A percentile compares a stretch with the other conserved stretches of the same genome.
Evolutionary conservation across 2,797 vertebrate species (phyloP).

Genomic region (Microctenopoma steveboyesi): DNA sequence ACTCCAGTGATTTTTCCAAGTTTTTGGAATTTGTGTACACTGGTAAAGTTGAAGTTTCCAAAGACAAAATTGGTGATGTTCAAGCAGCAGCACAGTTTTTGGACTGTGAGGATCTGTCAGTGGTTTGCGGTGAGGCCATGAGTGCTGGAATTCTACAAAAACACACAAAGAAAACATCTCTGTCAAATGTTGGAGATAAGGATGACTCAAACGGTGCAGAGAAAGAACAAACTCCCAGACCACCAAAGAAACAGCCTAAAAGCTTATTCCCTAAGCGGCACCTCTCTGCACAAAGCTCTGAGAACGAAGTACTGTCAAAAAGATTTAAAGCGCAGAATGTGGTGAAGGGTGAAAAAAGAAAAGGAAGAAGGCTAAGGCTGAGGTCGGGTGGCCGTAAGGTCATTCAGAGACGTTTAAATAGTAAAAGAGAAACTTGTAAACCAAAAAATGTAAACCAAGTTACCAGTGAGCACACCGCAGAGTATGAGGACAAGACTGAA

Average conservation of each 20-base stretch:
- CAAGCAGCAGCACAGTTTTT: constrained; percentile 87
- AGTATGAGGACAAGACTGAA: constrained; percentile 19
- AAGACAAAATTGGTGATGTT: constrained; percentile 85
- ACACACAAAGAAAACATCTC: neutral
- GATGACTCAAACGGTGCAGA: constrained; percentile 1
- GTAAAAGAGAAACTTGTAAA: neutral
- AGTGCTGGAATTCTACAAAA: constrained; percentile 35
- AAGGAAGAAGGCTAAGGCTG: constrained; percentile 79
- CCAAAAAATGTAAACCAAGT: constrained; percentile 8
- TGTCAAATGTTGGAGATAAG: constrained; percentile 6
- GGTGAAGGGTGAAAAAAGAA: constrained; percentile 60
- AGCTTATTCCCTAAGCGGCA: constrained; percentile 23
- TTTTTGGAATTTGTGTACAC: constrained; percentile 96
- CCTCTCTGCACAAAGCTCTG: constrained; percentile 63
- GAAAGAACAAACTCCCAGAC: constrained; percentile 2
- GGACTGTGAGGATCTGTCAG: constrained; percentile 88
- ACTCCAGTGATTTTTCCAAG: constrained; percentile 85
- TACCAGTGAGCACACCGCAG: neutral
- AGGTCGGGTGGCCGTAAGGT: constrained; percentile 84
- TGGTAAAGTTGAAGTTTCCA: constrained; percentile 86
- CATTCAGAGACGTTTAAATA: constrained; percentile 1
- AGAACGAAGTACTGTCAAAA: constrained; percentile 44
- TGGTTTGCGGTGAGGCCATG: constrained; percentile 83
- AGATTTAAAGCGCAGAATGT: neutral
- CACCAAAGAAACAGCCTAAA: constrained; percentile 33